A percentile compares a stretch with the other conserved stretches of the same genome.
Evolutionary conservation across 2,888 invertebrate species (phyloP).

Genomic region (Volucella inflata): DNA sequence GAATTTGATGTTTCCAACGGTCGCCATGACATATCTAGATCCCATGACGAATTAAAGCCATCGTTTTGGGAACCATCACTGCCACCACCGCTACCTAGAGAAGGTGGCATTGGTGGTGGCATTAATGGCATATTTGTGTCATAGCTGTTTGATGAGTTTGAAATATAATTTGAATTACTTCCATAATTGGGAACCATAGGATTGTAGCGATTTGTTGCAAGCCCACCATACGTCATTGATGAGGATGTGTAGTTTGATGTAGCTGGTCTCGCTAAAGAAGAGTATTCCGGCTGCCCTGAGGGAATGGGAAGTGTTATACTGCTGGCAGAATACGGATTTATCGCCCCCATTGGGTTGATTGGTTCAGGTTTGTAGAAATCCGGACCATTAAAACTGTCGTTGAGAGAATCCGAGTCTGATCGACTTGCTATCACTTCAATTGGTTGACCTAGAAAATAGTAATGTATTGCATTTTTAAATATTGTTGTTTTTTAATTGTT

Average conservation of each 20-base stretch:
- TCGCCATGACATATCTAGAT: constrained; percentile 84
- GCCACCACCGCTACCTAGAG: constrained; percentile 70
- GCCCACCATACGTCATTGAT: constrained; percentile 75
- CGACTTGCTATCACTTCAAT: constrained; percentile 86
- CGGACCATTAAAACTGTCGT: constrained; percentile 80
- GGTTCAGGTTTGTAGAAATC: constrained; percentile 85
- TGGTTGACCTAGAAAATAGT: constrained; percentile 83
- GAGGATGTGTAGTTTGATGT: constrained; percentile 59
- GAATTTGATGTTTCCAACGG: constrained; percentile 81
- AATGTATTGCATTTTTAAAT: too few relatives aligned
- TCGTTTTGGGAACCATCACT: constrained; percentile 71
- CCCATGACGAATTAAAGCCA: constrained; percentile 84
- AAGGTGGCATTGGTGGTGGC: constrained; percentile 81
- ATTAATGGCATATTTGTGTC: constrained; percentile 79
- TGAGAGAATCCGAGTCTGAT: constrained; percentile 84
- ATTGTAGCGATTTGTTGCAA: constrained; percentile 70
- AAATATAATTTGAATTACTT: constrained; percentile 73
- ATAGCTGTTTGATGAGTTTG: constrained; percentile 69
- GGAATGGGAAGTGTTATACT: constrained; percentile 78
- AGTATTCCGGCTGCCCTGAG: constrained; percentile 78
- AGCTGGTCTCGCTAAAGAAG: constrained; percentile 77
- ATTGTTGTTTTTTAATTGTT: too few relatives aligned
- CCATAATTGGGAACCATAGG: constrained; percentile 76
- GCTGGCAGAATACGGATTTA: constrained; percentile 77
- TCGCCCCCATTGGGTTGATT: constrained; percentile 69